Conservation (phyloP, 2,113 vertebrate species). For the Bostrychus sinensis region DNA sequence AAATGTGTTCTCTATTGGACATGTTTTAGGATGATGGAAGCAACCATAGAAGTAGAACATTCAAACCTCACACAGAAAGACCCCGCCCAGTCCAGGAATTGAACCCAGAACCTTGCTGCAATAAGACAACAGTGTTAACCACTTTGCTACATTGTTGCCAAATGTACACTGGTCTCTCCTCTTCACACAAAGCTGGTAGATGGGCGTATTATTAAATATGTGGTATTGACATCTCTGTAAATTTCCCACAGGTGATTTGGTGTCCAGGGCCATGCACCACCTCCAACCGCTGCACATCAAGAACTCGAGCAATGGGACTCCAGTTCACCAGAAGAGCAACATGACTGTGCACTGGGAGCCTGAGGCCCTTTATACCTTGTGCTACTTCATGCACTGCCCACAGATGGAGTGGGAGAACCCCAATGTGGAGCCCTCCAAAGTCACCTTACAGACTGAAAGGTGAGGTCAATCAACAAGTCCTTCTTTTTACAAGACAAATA, state of each 20-base stretch:
- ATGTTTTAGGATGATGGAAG: too few species aligned
- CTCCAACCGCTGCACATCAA: constrained; percentile 93
- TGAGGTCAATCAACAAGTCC: constrained; percentile 61
- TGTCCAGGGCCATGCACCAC: constrained; percentile 95
- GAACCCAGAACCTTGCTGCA: too few species aligned
- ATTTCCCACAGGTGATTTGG: constrained; percentile 86
- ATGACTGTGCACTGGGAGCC: constrained; percentile 91
- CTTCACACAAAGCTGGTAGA: too few species aligned
- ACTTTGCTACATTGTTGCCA: too few species aligned
- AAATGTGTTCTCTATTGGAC: too few species aligned
- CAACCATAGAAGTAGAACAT: too few species aligned
- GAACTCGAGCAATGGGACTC: constrained; percentile 89
- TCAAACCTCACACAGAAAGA: too few species aligned
- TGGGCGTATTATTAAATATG: too few species aligned
- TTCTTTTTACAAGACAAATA: not conserved
- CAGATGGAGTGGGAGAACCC: constrained; percentile 99
- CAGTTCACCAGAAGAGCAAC: constrained; percentile 86
- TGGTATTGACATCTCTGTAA: not conserved
- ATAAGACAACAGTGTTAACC: too few species aligned
- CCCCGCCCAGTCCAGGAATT: too few species aligned
- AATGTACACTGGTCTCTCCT: too few species aligned
- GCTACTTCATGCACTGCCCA: constrained; percentile 99
- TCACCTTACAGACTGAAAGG: constrained; percentile 95
- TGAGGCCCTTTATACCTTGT: constrained; percentile 94
- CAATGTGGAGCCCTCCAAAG: constrained; percentile 94